Base-by-base conservation (phyloP, 2,797 vertebrate genomes). In the Chloroceryle amazona region DNA sequence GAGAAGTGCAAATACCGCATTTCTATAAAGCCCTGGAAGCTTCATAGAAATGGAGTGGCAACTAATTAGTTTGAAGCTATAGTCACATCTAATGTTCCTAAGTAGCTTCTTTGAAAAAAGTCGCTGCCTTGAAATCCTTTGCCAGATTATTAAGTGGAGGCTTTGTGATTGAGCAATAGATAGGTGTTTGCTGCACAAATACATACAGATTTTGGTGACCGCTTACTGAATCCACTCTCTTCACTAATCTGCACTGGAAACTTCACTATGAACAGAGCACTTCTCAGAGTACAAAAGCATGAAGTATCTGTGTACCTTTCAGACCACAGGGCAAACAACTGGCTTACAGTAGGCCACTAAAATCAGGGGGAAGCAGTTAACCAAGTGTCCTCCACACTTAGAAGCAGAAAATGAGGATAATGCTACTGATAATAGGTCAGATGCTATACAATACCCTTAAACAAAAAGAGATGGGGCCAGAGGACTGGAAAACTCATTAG, bases 281-380 rank as follows among this genome's bases (percentile, higher is more conserved):
- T 98, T 98, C 98, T 98, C 97, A 86, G 96, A 98, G 97, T 96
- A 98, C 98, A 98, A 99, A 99, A 98, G 98, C 98, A 95, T 98
- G 97, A 98, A 99, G 99, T 99, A 99, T 99, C 98, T 99, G 99
- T 99, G 99, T 99, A 99, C 98, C 97, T 98, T 98, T 98, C 98
- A 98, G 98, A 97, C 98, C 97, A 97, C 94, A 98, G 98, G 98
- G 98, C 98, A 99, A 99, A 99, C 98, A 99, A 98, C 95, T 72
- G 92, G 84, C 88, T 97, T 97, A 98, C 97, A 98, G 97, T 96
- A 97, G 97, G 96, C 84, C 95, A 95, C 92, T 68, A 86, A 91
- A 95, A 96, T 4, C 82, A 92, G 84, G 23, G 22, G 86, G 71
- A 96, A 89, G 89, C 71, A 2, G 21, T 94, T 90, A 81, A 91